Conservation (phyloP, 2,797 vertebrate genomes). For the Microhierax caerulescens region DNA sequence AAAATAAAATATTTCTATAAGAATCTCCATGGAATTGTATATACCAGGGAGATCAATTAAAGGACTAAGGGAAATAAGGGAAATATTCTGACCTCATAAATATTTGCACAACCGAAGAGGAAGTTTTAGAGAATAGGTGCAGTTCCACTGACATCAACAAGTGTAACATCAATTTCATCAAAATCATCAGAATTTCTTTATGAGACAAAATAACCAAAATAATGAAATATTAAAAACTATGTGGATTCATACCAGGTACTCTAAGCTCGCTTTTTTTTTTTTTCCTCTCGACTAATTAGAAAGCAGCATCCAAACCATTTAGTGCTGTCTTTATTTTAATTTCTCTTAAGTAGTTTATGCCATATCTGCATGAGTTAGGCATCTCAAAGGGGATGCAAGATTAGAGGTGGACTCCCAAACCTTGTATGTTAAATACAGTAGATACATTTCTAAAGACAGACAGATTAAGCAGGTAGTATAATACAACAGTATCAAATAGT, state of each 20-base stretch:
- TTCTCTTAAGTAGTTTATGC: background rate
- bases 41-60: background rate
- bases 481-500: background rate
- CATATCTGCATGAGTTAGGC: background rate
- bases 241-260: background rate
- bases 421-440: background rate
- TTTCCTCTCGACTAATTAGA: background rate
- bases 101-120: background rate
- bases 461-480: background rate
- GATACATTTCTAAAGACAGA: background rate
- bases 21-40: background rate
- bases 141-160: background rate
- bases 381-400: background rate
- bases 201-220: background rate
- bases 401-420: background rate
- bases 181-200: background rate
- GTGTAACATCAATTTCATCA: background rate
- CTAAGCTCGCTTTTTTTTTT: background rate
- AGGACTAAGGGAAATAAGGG: background rate
- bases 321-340: background rate
- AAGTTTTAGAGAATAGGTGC: background rate
- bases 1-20: background rate
- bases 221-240: background rate
- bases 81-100: background rate
- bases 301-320: background rate